phyloP scores from a whole-genome alignment of 2,113 vertebrate species.

The Bungarus multicinctus region DNA sequence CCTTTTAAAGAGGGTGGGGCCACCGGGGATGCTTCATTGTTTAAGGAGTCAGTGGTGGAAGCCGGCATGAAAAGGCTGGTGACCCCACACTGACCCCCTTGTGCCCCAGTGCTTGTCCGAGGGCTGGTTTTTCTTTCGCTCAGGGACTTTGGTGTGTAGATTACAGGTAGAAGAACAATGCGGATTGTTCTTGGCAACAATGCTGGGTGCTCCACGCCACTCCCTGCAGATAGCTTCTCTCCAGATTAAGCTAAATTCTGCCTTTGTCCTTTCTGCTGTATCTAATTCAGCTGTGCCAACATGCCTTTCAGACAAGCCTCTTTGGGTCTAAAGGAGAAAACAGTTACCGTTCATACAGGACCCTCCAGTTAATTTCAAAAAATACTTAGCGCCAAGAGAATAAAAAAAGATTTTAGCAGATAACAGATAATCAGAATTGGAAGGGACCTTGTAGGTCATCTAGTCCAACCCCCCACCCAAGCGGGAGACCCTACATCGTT shows the following conservation, averaged over 20 bases:
- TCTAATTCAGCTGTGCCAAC: background rate
- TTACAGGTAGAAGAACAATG: constrained; percentile 83
- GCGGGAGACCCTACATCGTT: too few species aligned
- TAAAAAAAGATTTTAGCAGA: background rate
- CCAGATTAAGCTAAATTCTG: constrained; percentile 54
- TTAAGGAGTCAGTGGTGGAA: background rate
- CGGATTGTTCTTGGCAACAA: constrained; percentile 86
- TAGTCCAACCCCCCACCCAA: too few species aligned
- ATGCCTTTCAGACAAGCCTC: background rate
- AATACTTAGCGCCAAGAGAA: background rate
- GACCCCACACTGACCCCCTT: constrained; percentile 73
- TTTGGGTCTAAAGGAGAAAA: background rate
- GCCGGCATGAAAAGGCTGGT: constrained; percentile 20
- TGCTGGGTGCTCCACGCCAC: constrained; percentile 69
- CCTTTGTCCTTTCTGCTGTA: background rate
- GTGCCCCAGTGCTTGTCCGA: constrained; percentile 71
- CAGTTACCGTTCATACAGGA: background rate
- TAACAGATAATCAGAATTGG: too few species aligned
- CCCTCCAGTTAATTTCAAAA: background rate
- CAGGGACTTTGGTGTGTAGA: constrained; percentile 82
- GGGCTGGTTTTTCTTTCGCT: constrained; percentile 66
- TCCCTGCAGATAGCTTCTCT: background rate
- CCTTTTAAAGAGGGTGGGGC: background rate
- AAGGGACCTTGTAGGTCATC: too few species aligned
- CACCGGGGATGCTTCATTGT: constrained; percentile 14